phyloP scores from a whole-genome alignment of 2,888 invertebrate species.

The Brenthis daphne region DNA sequence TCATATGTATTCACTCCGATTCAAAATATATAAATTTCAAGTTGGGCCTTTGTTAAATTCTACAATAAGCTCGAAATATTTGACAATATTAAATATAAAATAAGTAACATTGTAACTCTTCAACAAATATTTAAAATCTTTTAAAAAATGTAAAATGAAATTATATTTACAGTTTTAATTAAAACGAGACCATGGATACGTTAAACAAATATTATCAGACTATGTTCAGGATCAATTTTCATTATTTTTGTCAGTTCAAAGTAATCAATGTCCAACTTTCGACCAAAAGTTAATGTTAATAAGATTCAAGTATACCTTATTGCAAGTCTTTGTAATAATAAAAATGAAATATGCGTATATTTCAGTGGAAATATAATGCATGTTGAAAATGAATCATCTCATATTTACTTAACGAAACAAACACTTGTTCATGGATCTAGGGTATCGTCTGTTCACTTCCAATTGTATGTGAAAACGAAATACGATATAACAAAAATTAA shows the following conservation, averaged over 20 bases:
- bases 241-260: constrained; percentile 21
- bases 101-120: not conserved
- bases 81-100: not conserved
- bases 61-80: constrained; percentile 9
- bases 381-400: constrained; percentile 30
- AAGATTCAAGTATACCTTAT: constrained; percentile 19
- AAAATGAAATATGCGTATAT: constrained; percentile 24
- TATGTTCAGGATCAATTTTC: constrained; percentile 12
- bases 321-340: not conserved
- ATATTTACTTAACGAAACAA: constrained; percentile 28
- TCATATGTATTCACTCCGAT: constrained; percentile 22
- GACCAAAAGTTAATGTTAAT: constrained; percentile 20
- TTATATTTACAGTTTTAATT: constrained; percentile 13
- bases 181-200: constrained; percentile 7
- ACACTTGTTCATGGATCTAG: constrained; percentile 8
- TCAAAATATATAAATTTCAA: constrained; percentile 11
- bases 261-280: constrained; percentile 12
- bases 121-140: not conserved
- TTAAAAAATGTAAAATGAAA: not conserved
- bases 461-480: constrained; percentile 47
- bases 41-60: constrained; percentile 11
- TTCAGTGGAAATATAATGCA: constrained; percentile 20
- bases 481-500: constrained; percentile 49
- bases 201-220: constrained; percentile 14
- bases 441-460: constrained; percentile 17